phyloP scores from a whole-genome alignment of 2,888 invertebrate genomes.

The Acanthosepion pharaonis region DNA sequence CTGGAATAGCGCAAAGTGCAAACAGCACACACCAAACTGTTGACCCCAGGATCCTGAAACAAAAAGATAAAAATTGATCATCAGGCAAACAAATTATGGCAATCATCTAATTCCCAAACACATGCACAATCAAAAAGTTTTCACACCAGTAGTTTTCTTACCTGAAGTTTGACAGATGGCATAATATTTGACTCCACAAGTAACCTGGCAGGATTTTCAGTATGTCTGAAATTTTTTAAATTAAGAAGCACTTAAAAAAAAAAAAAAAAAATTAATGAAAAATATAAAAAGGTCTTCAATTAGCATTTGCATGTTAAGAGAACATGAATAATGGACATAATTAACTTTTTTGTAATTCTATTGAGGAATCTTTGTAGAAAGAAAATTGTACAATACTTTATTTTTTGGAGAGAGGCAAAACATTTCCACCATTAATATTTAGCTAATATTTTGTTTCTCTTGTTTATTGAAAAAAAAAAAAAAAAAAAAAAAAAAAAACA shows the following conservation, averaged over 20 bases:
- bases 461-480: too few species aligned
- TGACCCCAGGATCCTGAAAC: constrained; percentile 37
- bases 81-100: background rate
- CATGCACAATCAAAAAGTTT: too few species aligned
- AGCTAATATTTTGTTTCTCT: too few species aligned
- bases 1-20: constrained; percentile 62
- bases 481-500: too few species aligned
- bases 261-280: background rate
- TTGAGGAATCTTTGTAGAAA: too few species aligned
- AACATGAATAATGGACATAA: too few species aligned
- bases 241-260: background rate
- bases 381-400: too few species aligned
- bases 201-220: constrained; percentile 78
- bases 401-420: too few species aligned
- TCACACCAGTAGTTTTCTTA: constrained; percentile 48
- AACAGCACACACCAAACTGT: constrained; percentile 65
- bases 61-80: background rate
- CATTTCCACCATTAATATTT: too few species aligned
- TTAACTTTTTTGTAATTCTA: too few species aligned
- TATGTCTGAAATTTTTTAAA: constrained; percentile 79
- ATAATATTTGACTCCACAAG: constrained; percentile 74
- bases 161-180: constrained; percentile 62
- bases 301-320: too few species aligned
- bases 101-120: background rate
- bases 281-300: background rate